Evolutionary conservation across 2,888 invertebrate species (phyloP), one percentile per base, ranked within the genome.

Genomic region (Drosophila emarginata): DNA sequence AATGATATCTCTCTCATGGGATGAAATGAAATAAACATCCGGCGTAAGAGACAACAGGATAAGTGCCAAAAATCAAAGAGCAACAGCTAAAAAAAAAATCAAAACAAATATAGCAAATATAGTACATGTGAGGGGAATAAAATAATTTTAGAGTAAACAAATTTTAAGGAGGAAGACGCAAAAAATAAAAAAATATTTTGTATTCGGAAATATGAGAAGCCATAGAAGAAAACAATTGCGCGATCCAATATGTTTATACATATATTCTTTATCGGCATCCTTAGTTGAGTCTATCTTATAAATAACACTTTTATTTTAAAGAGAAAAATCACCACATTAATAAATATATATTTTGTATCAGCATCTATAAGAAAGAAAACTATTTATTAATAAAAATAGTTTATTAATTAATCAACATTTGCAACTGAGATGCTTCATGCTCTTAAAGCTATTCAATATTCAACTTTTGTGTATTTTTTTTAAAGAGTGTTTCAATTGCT

Each of bases 1-100:
- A 40, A 40, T 72, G 71, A 57, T 72, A 72, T 66, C 58, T 70
- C 64, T 71, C 58, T 54, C 54, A 54, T 11, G 32, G 26, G 69
- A 52, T 71, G 18, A 36, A 21, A 18, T 23, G 40, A 60, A 66
- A 80, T 86, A 86, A 81, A 81, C 87, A 86, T 81, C 86, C 87
- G 80, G 67, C 40, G 50, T 40, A 67, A 61, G 18, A 32, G 21
- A 45, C 18, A 11, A 9, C 18, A 45, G 45, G 45, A 45, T 45
- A 21, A 45, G 45, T 45, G 45, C 18, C 45, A 45, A 45, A 45
- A 45, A 45, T 45, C 45, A 45, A 45, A 45, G 45, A 21, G 45
- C 15, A 18, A 9, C 18, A 15, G 15, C 3, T 3, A 39, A 14
- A 14, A 45, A 39, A 39, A 6, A 39, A 39, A 39, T 39, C 39